Evolutionary conservation across 2,888 invertebrate genomes (phyloP).

Genomic region (Drosophila melanosoma): DNA sequence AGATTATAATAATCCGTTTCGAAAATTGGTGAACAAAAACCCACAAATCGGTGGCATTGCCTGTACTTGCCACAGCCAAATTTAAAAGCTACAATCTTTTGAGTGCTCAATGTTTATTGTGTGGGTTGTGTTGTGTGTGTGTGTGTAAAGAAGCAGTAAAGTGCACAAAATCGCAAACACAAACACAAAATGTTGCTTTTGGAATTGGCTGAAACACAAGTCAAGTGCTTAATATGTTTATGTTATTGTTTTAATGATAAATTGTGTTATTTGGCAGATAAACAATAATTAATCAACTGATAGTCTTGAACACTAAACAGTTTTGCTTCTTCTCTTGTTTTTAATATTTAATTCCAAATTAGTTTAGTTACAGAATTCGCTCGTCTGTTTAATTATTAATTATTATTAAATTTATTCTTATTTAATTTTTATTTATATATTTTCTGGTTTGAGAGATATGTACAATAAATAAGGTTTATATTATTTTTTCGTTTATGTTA

Average conservation of each 20-base stretch:
- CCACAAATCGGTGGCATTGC: not conserved
- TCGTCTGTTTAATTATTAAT: not conserved
- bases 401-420: not conserved
- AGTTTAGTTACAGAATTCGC: not conserved
- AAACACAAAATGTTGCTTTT: conserved; percentile 19
- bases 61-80: not conserved
- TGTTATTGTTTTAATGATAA: not conserved
- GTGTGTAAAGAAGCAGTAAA: conserved; percentile 30
- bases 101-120: conserved; percentile 5
- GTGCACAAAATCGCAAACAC: conserved; percentile 40
- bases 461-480: not conserved
- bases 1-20: not conserved
- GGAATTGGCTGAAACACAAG: not conserved
- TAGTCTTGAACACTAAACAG: not conserved
- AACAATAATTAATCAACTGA: not conserved
- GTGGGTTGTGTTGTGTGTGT: conserved; percentile 23
- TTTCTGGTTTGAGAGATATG: not conserved
- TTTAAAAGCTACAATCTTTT: not conserved
- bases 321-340: not conserved
- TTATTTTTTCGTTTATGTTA: not conserved
- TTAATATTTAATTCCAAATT: not conserved
- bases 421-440: not conserved
- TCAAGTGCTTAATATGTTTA: not conserved
- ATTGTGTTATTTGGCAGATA: not conserved
- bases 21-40: not conserved